A percentile compares a stretch with the other conserved stretches of the same genome.
phyloP scores from a whole-genome alignment of 2,888 invertebrate species.

The Yponomeuta malinellus region DNA sequence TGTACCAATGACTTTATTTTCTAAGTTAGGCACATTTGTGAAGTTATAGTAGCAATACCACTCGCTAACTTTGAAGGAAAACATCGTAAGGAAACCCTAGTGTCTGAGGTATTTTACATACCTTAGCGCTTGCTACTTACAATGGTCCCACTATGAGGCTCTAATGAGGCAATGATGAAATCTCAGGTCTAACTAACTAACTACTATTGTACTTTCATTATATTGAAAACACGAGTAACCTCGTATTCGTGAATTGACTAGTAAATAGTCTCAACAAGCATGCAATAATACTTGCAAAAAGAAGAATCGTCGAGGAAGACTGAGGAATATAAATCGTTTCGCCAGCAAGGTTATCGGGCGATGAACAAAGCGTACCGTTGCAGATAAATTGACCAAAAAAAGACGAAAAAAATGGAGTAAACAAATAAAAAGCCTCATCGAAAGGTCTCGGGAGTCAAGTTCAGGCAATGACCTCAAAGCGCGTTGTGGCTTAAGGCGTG shows the following conservation, averaged over 20 bases:
- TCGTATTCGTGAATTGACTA: too few relatives aligned
- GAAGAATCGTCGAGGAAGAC: not conserved
- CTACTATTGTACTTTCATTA: not conserved
- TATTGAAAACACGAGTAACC: not conserved
- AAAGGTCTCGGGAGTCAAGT: constrained; percentile 2
- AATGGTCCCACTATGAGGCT: too few relatives aligned
- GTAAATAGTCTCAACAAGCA: not conserved
- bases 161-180: too few relatives aligned
- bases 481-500: not conserved
- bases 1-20: too few relatives aligned
- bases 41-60: too few relatives aligned
- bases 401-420: not conserved
- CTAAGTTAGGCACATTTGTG: too few relatives aligned
- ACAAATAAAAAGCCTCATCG: not conserved
- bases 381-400: not conserved
- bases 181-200: too few relatives aligned
- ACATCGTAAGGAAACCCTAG: too few relatives aligned
- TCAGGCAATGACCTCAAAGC: not conserved
- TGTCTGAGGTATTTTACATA: too few relatives aligned
- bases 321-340: not conserved
- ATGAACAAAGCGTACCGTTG: not conserved
- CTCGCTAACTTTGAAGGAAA: too few relatives aligned
- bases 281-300: not conserved
- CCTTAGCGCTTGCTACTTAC: too few relatives aligned
- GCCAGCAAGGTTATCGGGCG: not conserved